These are phyloP conservation scores for Sarcophaga peregrina DNA, from an alignment of 1,140 invertebrate genomes.

Conservation along the genomic window DNA sequence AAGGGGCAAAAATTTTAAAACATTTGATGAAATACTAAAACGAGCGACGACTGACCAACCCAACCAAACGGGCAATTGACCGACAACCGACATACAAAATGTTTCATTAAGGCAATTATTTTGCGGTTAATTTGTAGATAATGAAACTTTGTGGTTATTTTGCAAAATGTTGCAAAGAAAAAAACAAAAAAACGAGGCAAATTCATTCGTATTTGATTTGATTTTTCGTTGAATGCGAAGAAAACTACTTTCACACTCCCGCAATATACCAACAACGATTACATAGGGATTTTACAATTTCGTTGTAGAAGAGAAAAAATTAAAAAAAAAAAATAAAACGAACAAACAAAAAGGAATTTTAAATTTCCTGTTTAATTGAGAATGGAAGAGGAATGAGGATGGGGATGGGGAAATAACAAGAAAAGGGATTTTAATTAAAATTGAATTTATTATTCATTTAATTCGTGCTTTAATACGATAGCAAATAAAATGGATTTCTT, in stretches of 20 bases:
- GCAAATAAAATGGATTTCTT: no score
- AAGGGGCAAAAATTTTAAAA: neutral
- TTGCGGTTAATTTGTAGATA: constrained; percentile 38
- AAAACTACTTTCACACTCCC: no score
- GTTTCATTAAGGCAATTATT: constrained; percentile 39
- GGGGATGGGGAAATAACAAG: neutral
- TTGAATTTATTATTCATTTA: constrained; percentile 1
- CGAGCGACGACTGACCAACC: neutral
- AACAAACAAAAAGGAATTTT: neutral
- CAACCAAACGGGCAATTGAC: neutral
- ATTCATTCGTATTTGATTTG: no score
- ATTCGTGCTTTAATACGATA: neutral
- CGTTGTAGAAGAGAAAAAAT: neutral
- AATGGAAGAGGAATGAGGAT: neutral
- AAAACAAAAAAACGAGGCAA: neutral
- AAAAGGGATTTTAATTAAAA: constrained; percentile 20
- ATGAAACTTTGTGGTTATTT: constrained; percentile 31
- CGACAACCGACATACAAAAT: constrained; percentile 2
- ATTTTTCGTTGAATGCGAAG: no score
- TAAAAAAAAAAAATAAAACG: no score
- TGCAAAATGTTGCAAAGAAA: no score
- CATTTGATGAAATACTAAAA: constrained; percentile 24
- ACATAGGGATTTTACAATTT: no score
- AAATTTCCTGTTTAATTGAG: neutral
- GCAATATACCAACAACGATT: no score